A percentile compares a stretch with the other conserved stretches of the same genome.
phyloP scores from a whole-genome alignment of 1,140 invertebrate genomes.

The Brachionus rubens region DNA sequence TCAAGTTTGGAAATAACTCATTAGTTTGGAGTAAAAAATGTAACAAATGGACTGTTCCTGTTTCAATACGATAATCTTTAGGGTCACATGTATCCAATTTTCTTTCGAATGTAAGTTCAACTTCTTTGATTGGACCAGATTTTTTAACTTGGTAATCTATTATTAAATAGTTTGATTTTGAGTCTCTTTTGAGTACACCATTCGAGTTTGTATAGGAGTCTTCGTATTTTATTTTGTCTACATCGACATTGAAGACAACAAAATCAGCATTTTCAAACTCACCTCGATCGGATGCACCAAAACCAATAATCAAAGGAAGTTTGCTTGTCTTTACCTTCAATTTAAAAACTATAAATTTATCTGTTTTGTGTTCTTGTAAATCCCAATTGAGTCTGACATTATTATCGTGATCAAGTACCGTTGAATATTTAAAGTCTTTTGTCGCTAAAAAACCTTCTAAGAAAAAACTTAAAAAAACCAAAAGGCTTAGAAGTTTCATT shows the following conservation, averaged over 20 bases:
- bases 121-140: background rate
- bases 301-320: conserved; percentile 50
- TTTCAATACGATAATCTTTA: conserved; percentile 16
- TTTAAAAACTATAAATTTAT: background rate
- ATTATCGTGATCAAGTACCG: conserved; percentile 15
- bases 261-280: conserved; percentile 74
- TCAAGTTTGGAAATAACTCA: background rate
- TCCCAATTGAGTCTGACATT: background rate
- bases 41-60: conserved; percentile 23
- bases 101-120: conserved; percentile 25
- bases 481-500: background rate
- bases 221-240: conserved; percentile 66
- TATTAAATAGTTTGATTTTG: background rate
- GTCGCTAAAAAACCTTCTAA: background rate
- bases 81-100: conserved; percentile 40
- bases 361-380: background rate
- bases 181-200: conserved; percentile 47
- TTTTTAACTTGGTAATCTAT: background rate
- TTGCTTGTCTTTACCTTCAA: background rate
- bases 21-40: conserved; percentile 22
- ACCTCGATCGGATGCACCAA: conserved; percentile 86
- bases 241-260: conserved; percentile 75
- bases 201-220: conserved; percentile 63
- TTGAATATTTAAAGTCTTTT: background rate
- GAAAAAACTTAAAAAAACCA: background rate